These are phyloP conservation scores for Empidonax alnorum DNA, from an alignment of 2,113 vertebrate genomes.

Conservation along the genomic window DNA sequence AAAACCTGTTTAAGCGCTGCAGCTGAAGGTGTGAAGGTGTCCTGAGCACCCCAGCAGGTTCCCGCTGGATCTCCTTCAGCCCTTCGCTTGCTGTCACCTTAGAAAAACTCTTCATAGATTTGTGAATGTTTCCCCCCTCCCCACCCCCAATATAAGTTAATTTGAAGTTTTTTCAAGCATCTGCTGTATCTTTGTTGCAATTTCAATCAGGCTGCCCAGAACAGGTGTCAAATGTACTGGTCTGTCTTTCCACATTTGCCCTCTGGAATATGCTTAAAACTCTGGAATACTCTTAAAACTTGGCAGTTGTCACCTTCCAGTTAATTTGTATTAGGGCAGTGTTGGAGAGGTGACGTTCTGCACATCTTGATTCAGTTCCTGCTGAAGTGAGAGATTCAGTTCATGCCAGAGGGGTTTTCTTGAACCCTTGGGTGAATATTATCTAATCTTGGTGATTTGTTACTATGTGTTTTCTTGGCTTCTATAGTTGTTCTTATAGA, in stretches of 20 bases:
- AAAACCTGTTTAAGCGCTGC: not conserved
- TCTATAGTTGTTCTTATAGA: not conserved
- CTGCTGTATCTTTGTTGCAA: not conserved
- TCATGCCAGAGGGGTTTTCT: not conserved
- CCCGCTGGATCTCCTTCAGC: not conserved
- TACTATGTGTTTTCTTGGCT: not conserved
- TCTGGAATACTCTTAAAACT: not conserved
- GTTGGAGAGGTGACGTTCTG: not conserved
- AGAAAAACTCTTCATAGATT: not conserved
- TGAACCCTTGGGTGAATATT: not conserved
- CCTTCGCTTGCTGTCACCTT: not conserved
- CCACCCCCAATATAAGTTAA: rapidly evolving
- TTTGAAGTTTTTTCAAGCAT: rapidly evolving
- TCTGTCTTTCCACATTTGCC: not conserved
- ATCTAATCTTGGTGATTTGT: not conserved
- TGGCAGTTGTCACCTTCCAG: not conserved
- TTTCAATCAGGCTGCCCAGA: not conserved
- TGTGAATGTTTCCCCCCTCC: not conserved
- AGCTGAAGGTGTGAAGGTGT: not conserved
- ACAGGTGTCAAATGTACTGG: not conserved
- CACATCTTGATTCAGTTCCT: rapidly evolving
- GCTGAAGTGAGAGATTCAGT: not conserved
- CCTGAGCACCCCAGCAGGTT: not conserved
- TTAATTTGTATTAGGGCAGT: not conserved
- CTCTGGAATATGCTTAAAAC: not conserved